Conservation (phyloP, 2,113 vertebrate genomes). For the Pongo pygmaeus region DNA sequence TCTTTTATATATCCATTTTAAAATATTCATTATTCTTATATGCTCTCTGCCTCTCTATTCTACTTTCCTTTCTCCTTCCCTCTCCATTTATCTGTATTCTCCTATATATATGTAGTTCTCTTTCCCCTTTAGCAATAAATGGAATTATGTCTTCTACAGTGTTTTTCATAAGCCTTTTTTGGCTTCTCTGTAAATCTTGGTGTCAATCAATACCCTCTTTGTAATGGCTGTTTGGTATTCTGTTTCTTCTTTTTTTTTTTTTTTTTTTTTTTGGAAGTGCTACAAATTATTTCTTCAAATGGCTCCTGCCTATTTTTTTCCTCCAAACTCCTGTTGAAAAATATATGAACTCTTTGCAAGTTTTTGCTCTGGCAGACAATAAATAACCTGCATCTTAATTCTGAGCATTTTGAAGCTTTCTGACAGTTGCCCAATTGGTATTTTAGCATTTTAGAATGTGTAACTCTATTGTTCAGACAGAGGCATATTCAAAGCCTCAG, state of each 20-base stretch:
- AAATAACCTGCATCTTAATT: background rate
- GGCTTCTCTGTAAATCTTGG: background rate
- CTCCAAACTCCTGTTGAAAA: conserved; percentile 1
- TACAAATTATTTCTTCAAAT: background rate
- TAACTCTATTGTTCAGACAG: background rate
- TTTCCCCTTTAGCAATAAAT: background rate
- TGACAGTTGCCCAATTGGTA: background rate
- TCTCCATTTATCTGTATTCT: background rate
- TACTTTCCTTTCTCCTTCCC: background rate
- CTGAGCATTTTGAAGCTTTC: conserved; percentile 3
- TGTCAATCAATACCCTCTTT: background rate
- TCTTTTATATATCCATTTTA: background rate
- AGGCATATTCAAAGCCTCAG: background rate
- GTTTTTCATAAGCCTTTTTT: background rate
- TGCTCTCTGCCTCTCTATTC: background rate
- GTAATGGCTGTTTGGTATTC: background rate
- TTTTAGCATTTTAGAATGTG: conserved; percentile 14
- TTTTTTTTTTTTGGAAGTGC: background rate
- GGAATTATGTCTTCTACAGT: background rate
- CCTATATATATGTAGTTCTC: background rate
- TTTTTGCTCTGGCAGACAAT: conserved; percentile 12
- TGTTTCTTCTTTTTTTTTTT: background rate
- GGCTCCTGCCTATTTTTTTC: accelerated
- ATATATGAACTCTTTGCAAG: background rate
- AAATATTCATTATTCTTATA: background rate